Evolutionary conservation across 2,888 invertebrate species (phyloP).

Genomic region (Malthinus flaveolus): DNA sequence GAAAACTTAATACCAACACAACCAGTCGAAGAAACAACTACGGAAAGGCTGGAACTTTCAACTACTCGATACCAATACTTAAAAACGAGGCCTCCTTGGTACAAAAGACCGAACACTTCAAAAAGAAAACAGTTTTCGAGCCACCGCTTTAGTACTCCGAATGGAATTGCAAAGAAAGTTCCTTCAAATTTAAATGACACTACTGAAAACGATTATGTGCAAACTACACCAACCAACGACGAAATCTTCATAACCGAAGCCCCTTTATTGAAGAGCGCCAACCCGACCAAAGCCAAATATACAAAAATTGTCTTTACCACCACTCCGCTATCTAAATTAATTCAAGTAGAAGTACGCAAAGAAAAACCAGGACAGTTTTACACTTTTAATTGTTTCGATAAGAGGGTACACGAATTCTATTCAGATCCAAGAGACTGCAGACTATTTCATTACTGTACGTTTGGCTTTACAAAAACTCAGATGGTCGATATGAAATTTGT

Average conservation of each 20-base stretch:
- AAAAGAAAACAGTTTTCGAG: conserved; percentile 6
- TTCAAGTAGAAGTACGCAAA: conserved; percentile 48
- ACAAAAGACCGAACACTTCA: conserved; percentile 14
- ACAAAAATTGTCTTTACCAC: conserved; percentile 42
- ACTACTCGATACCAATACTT: conserved; percentile 19
- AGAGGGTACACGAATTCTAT: conserved; percentile 60
- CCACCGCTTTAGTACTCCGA: conserved; percentile 23
- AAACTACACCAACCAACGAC: conserved; percentile 28
- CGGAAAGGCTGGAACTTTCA: neutral
- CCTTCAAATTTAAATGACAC: conserved; percentile 24
- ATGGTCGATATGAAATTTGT: conserved; percentile 63
- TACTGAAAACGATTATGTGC: neutral
- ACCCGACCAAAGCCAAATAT: conserved; percentile 47
- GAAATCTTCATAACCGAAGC: conserved; percentile 44
- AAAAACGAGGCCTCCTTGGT: conserved; percentile 22
- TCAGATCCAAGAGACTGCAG: conserved; percentile 62
- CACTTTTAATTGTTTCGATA: conserved; percentile 60
- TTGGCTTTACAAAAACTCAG: conserved; percentile 60
- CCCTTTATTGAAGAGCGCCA: conserved; percentile 48
- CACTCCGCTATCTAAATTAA: conserved; percentile 45
- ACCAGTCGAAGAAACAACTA: neutral
- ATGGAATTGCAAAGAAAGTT: conserved; percentile 7
- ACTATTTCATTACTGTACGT: conserved; percentile 64
- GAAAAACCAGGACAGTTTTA: conserved; percentile 31
- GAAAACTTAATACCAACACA: neutral